Evolutionary conservation across 2,797 vertebrate genomes (phyloP), one percentile per base, ranked within the genome.

Genomic region (Hippopotamyrus pictus): DNA sequence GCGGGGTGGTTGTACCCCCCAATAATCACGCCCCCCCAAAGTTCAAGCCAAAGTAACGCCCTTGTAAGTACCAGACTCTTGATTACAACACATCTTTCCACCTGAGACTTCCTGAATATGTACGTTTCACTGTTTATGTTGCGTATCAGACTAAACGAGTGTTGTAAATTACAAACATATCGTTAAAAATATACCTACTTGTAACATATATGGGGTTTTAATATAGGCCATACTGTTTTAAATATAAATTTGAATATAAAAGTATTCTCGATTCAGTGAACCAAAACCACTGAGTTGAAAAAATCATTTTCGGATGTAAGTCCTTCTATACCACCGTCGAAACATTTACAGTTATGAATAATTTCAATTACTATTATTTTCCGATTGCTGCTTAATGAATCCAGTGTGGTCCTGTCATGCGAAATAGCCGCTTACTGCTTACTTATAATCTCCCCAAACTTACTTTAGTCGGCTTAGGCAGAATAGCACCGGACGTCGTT

Each of bases 401-500:
- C 19, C 37, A 79, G 2, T 19, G 37, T 44, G 73, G 73, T 79
- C 73, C 65, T 5, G 12, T 5, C 12, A 73, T 17, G 5, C 37
- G 73, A 79, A 79, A 79, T 44, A 44, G 17, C 37, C 3, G 0
- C 8, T 53, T 19, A 53, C 25, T 46, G 0, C 9, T 53, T 19
- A 53, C 25, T 46, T 50, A 29, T 33, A 57, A 69, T 17, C n/a
- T 41, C 29, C 48, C 25, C 25, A n/a, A 88, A 94, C 97, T 95
- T 93, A 98, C 98, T 96, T 98, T 99, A 65, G 95, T 95, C 0
- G 98, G 98, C 91, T 97, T 98, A 0, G 98, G 97, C 54, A 97
- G 94, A 87, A 99, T 96, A 90, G 95, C 96, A 0, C 98, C 98
- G 7, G 97, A 96, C 57, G 94, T 90, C 22, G 97, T 95, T 48